Base-by-base conservation (phyloP, 2,113 vertebrate species). In the Grantiella picta region DNA sequence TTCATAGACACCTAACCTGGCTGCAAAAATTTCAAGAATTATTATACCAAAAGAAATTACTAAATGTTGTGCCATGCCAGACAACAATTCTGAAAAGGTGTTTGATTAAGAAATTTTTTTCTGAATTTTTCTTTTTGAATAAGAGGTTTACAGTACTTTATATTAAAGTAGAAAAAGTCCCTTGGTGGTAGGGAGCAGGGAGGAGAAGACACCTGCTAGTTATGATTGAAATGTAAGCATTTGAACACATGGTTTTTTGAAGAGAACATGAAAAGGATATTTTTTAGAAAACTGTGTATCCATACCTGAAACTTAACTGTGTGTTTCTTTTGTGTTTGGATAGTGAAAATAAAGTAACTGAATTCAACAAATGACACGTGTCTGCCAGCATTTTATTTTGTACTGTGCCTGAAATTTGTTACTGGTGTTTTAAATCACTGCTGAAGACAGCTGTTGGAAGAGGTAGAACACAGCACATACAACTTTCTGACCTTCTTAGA, bases 311-410 rank as follows among this genome's bases (percentile, higher is more conserved):
- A 87, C 49, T 86, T 94, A 80, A 86, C 77, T 94, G 83, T 94
- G 86, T 45, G 7, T 89, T 95, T 92, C 53, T 78, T 91, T 82
- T 85, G 57, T 50, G 31, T 89, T 85, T 95, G 73, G 36, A 53
- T 82, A 82, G 78, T 92, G 78, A 89, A 95, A 95, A 96, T 92
- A 96, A 96, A 96, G 19, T 66, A 86, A 65, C 35, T 68, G 44
- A 65, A 69, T 65, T 31, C 36, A 76, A 38, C 33, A 18, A 92
- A 65, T 69, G 73, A 80, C 42, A 64, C 20, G 18, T 53, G 57
- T 31, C 69, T 92, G 57, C 40, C 65, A 89, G 61, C 25, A 23
- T 89, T 89, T 83, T 94, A 49, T 78, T 92, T 57, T 64, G 11
- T 71, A 16, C 45, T 23, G 25, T 42, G 17, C 24, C 40, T 86